Percentiles rank a stretch among this genome's conserved stretches.
These are phyloP conservation scores for Helogale parvula DNA, from an alignment of 2,113 vertebrate species.

Conservation along the genomic window DNA sequence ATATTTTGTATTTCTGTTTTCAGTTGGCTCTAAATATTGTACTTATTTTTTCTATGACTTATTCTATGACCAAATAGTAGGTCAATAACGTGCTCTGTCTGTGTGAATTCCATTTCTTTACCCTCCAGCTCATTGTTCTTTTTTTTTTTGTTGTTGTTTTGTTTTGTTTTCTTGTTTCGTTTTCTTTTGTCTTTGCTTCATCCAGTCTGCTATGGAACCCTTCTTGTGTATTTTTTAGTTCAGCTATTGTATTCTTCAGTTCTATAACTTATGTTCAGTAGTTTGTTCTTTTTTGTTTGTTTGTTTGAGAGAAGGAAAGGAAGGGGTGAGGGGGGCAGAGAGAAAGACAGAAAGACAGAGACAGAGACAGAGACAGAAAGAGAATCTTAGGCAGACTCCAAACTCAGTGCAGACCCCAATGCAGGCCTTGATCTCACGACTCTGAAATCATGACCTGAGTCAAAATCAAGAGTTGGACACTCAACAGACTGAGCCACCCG, in stretches of 20 bases:
- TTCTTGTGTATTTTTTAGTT: neutral
- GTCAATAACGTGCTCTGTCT: neutral
- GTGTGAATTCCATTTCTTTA: too few species aligned
- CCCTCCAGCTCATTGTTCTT: too few species aligned
- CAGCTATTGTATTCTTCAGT: neutral
- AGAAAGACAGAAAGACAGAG: neutral
- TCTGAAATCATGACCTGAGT: neutral
- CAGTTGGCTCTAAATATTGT: neutral
- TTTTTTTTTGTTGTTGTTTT: neutral
- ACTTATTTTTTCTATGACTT: neutral
- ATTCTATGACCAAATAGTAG: neutral
- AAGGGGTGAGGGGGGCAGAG: neutral
- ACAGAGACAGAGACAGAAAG: neutral
- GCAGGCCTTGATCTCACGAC: too few species aligned
- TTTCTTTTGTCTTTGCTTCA: neutral
- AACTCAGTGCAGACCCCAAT: neutral
- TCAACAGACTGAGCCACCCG: neutral
- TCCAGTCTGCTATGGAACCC: neutral
- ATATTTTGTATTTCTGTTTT: neutral
- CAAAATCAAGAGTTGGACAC: neutral
- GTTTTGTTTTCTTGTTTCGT: neutral
- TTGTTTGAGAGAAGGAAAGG: neutral
- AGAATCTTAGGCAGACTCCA: neutral
- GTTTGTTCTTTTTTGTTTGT: neutral
- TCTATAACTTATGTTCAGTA: neutral